phyloP scores from a whole-genome alignment of 2,113 vertebrate genomes.

The Neotragus pygmaeus region DNA sequence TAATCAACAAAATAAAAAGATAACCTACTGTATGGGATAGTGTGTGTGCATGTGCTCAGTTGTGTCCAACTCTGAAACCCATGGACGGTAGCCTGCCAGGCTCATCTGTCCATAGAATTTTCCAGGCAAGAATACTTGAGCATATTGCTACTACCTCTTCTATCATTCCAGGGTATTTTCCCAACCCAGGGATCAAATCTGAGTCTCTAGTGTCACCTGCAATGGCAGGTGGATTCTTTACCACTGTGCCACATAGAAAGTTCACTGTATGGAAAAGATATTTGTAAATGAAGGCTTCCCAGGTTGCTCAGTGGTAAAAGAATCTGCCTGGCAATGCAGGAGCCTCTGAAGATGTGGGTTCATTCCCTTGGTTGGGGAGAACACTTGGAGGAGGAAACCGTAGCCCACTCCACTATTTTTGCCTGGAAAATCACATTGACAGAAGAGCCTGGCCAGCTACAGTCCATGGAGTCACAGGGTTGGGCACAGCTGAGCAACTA shows the following conservation, averaged over 20 bases:
- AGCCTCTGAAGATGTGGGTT: neutral
- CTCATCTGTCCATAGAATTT: neutral
- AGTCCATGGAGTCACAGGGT: neutral
- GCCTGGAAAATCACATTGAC: neutral
- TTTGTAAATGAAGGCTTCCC: neutral
- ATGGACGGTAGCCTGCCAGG: neutral
- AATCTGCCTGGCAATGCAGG: neutral
- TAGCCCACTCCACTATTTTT: neutral
- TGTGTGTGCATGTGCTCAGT: neutral
- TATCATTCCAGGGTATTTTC: neutral
- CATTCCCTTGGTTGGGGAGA: neutral
- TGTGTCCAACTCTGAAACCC: neutral
- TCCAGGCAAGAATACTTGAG: neutral
- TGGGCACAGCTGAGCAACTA: rapidly evolving
- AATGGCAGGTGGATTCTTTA: neutral
- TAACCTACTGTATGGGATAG: neutral
- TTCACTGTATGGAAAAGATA: neutral
- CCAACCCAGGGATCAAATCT: neutral
- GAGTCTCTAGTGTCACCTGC: neutral
- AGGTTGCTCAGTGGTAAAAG: neutral
- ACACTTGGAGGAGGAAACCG: rapidly evolving
- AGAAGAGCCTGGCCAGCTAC: neutral
- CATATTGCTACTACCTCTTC: neutral
- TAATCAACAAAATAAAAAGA: neutral
- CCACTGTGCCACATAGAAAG: neutral